Evolutionary conservation across 2,113 vertebrate species (phyloP), one percentile per base, ranked within the genome.

Genomic region (Nesogale talazaci): DNA sequence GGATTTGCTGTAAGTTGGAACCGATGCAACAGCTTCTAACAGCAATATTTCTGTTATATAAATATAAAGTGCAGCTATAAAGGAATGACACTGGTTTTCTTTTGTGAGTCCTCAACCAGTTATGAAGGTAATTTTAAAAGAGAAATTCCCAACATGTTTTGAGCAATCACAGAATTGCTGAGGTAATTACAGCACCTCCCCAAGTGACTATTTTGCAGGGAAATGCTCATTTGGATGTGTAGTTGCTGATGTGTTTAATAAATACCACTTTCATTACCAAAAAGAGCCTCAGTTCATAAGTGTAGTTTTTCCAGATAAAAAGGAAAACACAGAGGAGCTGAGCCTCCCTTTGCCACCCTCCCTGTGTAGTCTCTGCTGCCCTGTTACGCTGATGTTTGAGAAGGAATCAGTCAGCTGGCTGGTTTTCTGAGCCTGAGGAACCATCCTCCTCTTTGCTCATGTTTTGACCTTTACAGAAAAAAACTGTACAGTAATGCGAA

Each of bases 121-220:
- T 83, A 52, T 38, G 90, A 88, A 94, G 89, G 86, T 90, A 89
- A 94, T 89, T 90, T 94, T 83, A 31, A 93, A 92, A 95, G 86
- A 94, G 67, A 77, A 96, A 95, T 95, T 95, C 86, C 92, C 94
- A 34, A 63, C 94, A 88, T 95, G 80, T 94, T 88, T 56, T 83
- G 83, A 61, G 83, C 86, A 88, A 88, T 93, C 90, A 63, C 63
- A 34, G 87, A 52, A 63, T 85, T 22, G 3, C 89, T 36, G 65
- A 92, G 86, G 92, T 90, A 90, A 95, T 95, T 90, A 88, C 40
- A 16, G 15, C 6, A 36, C 36, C 67, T 92, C 76, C 89, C 80
- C 83, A 63, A 52, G 83, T 89, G 95, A 56, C 89, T 86, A 12
- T 92, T 94, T 93, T 74, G 59, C 83, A 84, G 59, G 57, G 92